Evolutionary conservation across 2,797 vertebrate species (phyloP).

Genomic region (Coendou prehensilis): DNA sequence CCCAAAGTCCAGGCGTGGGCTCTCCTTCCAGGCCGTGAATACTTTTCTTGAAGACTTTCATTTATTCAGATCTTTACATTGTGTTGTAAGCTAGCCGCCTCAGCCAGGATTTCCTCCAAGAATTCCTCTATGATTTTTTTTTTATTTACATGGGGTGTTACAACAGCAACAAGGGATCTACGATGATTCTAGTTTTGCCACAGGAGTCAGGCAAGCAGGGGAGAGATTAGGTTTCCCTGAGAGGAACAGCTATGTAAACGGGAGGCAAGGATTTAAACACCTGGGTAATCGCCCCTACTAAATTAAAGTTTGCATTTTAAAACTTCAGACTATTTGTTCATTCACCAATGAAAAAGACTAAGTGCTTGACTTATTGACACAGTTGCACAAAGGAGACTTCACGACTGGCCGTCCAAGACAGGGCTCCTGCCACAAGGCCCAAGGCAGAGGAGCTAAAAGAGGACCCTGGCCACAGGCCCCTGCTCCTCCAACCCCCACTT

Average conservation of each 20-base stretch:
- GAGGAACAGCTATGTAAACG: not conserved
- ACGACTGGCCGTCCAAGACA: too few relatives aligned
- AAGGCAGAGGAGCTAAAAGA: not conserved
- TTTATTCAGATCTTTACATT: slow-evolving; percentile 22
- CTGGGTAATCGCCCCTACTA: not conserved
- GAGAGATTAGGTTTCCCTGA: not conserved
- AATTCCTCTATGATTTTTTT: not conserved
- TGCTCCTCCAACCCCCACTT: rapidly evolving
- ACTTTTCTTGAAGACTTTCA: not conserved
- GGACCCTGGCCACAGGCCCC: not conserved
- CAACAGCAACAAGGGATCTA: not conserved
- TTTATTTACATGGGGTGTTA: not conserved
- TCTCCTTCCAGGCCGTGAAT: not conserved
- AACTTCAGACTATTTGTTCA: not conserved
- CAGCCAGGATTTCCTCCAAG: not conserved
- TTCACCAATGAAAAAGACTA: not conserved
- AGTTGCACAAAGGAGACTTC: slow-evolving; percentile 47
- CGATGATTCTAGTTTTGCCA: not conserved
- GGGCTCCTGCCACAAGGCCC: not conserved
- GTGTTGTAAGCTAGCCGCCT: not conserved
- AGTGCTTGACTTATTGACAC: not conserved
- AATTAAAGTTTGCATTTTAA: not conserved
- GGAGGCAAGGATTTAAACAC: not conserved
- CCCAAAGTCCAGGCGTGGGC: not conserved
- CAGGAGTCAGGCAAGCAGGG: not conserved